Conservation (phyloP, 2,113 vertebrate genomes). For the Chloebia gouldiae region DNA sequence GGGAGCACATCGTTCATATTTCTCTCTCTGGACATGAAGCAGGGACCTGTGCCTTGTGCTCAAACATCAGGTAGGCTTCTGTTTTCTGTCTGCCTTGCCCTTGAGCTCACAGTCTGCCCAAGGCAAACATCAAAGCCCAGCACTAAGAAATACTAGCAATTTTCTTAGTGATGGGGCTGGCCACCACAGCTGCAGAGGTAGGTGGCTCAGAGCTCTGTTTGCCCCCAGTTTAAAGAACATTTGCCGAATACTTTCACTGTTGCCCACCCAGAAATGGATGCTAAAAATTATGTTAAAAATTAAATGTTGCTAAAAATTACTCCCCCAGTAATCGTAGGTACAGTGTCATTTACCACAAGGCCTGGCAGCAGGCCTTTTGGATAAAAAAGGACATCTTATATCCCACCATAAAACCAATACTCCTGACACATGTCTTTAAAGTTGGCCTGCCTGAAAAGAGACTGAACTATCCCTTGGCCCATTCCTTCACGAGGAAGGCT, state of each 20-base stretch:
- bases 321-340: background rate
- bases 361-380: background rate
- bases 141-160: background rate
- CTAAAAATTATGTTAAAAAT: too few species aligned
- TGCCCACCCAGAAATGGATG: background rate
- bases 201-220: background rate
- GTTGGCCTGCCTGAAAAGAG: background rate
- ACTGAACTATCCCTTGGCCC: background rate
- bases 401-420: background rate
- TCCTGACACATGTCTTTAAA: background rate
- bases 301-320: background rate
- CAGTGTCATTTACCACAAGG: background rate
- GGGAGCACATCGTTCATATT: background rate
- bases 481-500: background rate
- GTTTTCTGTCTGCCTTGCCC: background rate
- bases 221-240: background rate
- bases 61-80: background rate
- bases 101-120: background rate
- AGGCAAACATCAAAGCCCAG: background rate
- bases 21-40: background rate
- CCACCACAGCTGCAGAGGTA: background rate
- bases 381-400: background rate
- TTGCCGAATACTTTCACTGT: background rate
- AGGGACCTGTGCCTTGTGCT: background rate
- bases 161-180: background rate